phyloP scores from a whole-genome alignment of 2,888 invertebrate genomes.

The Melanostoma mellinum region DNA sequence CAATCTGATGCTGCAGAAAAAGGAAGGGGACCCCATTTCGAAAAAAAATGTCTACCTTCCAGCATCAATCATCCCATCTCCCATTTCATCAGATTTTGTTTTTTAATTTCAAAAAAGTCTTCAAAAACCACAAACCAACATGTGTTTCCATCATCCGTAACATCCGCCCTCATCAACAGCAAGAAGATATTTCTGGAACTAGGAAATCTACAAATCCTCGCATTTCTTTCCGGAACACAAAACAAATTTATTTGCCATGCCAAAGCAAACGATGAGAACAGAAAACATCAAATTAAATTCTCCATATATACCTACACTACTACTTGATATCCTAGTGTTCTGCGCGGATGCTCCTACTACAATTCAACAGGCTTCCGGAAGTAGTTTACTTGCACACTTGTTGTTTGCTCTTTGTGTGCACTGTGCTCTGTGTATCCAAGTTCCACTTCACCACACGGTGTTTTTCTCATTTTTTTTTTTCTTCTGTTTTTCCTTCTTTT shows the following conservation, averaged over 20 bases:
- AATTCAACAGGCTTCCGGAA: slow-evolving; percentile 72
- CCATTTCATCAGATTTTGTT: slow-evolving; percentile 27
- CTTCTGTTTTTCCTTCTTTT: too few relatives aligned
- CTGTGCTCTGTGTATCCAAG: too few relatives aligned
- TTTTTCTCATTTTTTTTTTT: too few relatives aligned
- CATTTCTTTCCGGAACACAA: slow-evolving; percentile 60
- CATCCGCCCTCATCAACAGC: slow-evolving; percentile 37
- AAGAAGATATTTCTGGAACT: slow-evolving; percentile 35
- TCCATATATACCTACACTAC: slow-evolving; percentile 5
- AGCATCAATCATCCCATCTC: slow-evolving; percentile 50
- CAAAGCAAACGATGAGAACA: slow-evolving; percentile 26
- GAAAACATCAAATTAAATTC: slow-evolving; percentile 7
- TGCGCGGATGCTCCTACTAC: slow-evolving; percentile 45
- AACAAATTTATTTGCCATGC: slow-evolving; percentile 53
- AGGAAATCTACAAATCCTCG: slow-evolving; percentile 52
- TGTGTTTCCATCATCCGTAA: slow-evolving; percentile 56
- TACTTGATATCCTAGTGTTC: slow-evolving; percentile 10
- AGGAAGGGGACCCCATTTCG: slow-evolving; percentile 1
- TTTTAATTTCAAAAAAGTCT: slow-evolving; percentile 13
- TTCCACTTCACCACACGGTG: not conserved
- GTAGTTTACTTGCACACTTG: slow-evolving; percentile 62
- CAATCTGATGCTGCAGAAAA: slow-evolving; percentile 11
- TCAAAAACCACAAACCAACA: slow-evolving; percentile 51
- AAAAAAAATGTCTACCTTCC: slow-evolving; percentile 30
- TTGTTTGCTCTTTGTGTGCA: slow-evolving; percentile 48